A percentile compares a stretch with the other conserved stretches of the same genome.
Conservation (phyloP, 2,797 vertebrate genomes). For the Cossypha heuglini region DNA sequence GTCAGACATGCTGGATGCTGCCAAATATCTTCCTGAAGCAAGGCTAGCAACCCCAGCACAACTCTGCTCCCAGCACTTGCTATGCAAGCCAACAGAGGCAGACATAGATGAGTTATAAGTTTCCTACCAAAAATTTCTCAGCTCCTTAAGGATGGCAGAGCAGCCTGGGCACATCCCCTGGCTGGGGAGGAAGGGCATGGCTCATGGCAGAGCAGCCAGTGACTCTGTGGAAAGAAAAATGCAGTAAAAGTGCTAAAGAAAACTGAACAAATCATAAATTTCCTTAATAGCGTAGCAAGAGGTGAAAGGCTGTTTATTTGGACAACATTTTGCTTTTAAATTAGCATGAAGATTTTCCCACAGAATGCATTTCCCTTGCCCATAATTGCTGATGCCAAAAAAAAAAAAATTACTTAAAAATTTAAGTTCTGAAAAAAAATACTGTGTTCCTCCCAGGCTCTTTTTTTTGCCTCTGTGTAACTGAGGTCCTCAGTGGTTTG, state of each 20-base stretch:
- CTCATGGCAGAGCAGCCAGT: neutral
- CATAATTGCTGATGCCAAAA: neutral
- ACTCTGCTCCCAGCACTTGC: neutral
- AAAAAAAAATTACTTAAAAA: neutral
- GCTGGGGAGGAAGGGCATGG: fast-evolving
- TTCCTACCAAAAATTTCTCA: neutral
- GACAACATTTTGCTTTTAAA: neutral
- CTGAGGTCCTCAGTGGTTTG: neutral
- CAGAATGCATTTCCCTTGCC: neutral
- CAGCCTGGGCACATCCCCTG: neutral
- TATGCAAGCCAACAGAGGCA: neutral
- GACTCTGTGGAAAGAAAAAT: neutral
- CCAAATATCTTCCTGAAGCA: neutral
- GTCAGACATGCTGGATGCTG: fast-evolving
- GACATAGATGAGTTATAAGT: neutral
- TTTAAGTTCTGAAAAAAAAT: neutral
- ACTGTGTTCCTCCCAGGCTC: fast-evolving
- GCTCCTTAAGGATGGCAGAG: neutral
- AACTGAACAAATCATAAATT: neutral
- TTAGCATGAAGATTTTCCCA: neutral
- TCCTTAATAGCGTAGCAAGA: neutral
- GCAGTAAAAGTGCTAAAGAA: neutral
- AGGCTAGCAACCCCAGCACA: neutral
- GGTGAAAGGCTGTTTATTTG: neutral
- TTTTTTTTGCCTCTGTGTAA: fast-evolving